Percentiles rank a stretch among this genome's conserved stretches.
These are phyloP conservation scores for Meleagris gallopavo DNA, from an alignment of 2,113 vertebrate species.

Conservation along the genomic window DNA sequence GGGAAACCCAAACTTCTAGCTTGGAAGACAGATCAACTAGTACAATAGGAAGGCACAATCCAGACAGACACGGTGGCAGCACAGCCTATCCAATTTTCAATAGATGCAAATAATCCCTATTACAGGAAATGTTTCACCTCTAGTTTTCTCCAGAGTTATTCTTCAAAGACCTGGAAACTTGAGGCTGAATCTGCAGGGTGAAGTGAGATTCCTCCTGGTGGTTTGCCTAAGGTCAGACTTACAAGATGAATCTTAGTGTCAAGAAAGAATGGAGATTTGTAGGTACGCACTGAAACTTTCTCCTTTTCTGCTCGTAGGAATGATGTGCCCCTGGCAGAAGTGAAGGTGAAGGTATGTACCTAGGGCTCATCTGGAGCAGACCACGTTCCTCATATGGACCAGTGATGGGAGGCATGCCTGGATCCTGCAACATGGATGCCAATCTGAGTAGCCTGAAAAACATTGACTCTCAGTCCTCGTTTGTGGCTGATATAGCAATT, in stretches of 20 bases:
- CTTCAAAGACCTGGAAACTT: not conserved
- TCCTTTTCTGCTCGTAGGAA: not conserved
- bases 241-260: not conserved
- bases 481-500: not conserved
- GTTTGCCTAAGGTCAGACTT: not conserved
- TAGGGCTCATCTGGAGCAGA: not conserved
- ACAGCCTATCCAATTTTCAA: not conserved
- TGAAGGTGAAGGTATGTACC: not conserved
- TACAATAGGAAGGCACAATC: not conserved
- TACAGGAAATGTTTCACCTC: not conserved
- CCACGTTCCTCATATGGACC: not conserved
- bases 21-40: not conserved
- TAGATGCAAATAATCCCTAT: not conserved
- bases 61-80: not conserved
- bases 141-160: not conserved
- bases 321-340: not conserved
- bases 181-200: not conserved
- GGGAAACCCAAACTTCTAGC: not conserved
- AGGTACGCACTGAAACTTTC: not conserved
- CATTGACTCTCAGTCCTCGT: not conserved
- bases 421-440: not conserved
- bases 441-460: not conserved
- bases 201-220: not conserved
- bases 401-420: rapidly evolving
- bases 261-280: not conserved